A percentile compares a stretch with the other conserved stretches of the same genome.
Conservation (phyloP, 1,140 invertebrate species). For the Notospermus geniculatus region DNA sequence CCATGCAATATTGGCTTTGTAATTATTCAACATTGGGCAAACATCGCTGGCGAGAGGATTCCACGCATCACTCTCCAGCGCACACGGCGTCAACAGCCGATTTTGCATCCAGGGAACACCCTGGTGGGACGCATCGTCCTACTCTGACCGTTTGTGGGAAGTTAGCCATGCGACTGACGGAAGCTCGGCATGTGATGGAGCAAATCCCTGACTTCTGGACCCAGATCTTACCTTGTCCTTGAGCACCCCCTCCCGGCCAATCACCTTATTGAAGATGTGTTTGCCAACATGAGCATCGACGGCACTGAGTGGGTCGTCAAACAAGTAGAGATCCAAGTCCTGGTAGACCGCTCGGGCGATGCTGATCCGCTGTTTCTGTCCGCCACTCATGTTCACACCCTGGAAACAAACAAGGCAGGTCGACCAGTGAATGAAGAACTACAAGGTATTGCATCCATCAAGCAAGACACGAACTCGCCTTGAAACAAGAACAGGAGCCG, state of each 20-base stretch:
- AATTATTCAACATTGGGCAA: too few species aligned
- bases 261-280: slow-evolving; percentile 40
- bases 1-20: too few species aligned
- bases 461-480: too few species aligned
- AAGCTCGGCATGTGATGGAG: not conserved
- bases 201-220: too few species aligned
- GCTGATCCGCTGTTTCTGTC: slow-evolving; percentile 50
- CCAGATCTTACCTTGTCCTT: slow-evolving; percentile 13
- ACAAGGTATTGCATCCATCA: not conserved
- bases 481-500: too few species aligned
- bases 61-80: too few species aligned
- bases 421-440: not conserved
- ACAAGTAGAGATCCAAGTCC: slow-evolving; percentile 36
- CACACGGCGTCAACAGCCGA: too few species aligned
- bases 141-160: too few species aligned
- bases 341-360: not conserved
- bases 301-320: slow-evolving; percentile 56
- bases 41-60: too few species aligned
- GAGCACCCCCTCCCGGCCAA: slow-evolving; percentile 59
- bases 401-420: not conserved
- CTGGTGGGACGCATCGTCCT: slow-evolving; percentile 1
- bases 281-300: slow-evolving; percentile 53
- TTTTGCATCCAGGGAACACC: too few species aligned
- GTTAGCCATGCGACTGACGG: not conserved
- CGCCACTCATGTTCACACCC: slow-evolving; percentile 33